Percentiles rank a stretch among this genome's conserved stretches.
Evolutionary conservation across 1,140 invertebrate genomes (phyloP).

Genomic region (Orchesella cincta): DNA sequence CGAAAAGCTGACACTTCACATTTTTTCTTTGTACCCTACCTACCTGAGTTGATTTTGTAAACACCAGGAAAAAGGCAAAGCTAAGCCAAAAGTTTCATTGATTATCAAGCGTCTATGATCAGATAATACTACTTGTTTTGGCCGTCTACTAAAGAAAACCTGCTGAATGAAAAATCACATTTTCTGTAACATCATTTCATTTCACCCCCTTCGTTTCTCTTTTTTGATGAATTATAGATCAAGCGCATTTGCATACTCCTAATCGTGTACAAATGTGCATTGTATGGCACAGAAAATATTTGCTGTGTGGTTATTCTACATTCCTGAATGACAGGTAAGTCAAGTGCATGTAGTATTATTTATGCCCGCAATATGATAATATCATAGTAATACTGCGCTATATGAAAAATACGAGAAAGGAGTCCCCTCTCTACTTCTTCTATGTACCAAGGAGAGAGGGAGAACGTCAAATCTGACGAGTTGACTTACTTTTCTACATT

Average conservation of each 20-base stretch:
- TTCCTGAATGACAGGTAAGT: not conserved
- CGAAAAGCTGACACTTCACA: no score
- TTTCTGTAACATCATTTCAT: slow-evolving; percentile 17
- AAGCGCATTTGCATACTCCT: not conserved
- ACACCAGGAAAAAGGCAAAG: not conserved
- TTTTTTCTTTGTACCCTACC: no score
- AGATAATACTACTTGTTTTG: not conserved
- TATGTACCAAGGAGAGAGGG: not conserved
- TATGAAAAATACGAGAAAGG: not conserved
- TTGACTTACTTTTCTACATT: slow-evolving; percentile 26
- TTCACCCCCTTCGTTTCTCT: not conserved
- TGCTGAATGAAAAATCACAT: not conserved
- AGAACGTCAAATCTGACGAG: not conserved
- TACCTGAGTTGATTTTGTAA: no score
- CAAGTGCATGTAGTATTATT: no score
- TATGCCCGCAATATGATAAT: no score
- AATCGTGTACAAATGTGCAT: not conserved
- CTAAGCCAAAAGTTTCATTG: not conserved
- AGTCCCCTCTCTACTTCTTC: not conserved
- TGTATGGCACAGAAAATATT: not conserved
- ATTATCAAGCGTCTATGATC: not conserved
- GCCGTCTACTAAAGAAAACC: not conserved
- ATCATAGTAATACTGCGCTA: not conserved
- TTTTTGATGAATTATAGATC: not conserved
- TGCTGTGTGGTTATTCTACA: not conserved